A percentile compares a stretch with the other conserved stretches of the same genome.
Evolutionary conservation across 2,113 vertebrate species (phyloP).

Genomic region (Girardinichthys multiradiatus): DNA sequence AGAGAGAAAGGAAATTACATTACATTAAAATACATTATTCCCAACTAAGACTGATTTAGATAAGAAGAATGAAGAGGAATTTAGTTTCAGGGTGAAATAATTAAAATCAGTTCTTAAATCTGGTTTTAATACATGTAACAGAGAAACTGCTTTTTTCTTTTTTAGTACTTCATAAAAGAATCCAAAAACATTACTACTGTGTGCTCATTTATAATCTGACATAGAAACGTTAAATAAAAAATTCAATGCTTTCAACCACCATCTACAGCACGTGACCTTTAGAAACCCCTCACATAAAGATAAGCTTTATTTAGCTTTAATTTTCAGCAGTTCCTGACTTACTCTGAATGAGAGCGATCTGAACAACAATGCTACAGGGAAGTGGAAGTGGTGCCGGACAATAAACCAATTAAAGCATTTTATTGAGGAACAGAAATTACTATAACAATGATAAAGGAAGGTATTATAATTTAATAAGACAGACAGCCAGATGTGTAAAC

Average conservation of each 20-base stretch:
- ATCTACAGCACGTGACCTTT: too few species aligned
- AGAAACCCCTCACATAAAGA: too few species aligned
- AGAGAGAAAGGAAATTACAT: conserved; percentile 20
- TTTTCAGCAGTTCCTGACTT: too few species aligned
- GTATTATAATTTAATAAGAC: too few species aligned
- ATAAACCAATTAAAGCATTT: background rate
- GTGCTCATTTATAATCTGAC: background rate
- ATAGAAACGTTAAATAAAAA: background rate
- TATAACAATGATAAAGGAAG: too few species aligned
- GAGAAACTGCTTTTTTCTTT: background rate
- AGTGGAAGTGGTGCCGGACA: background rate
- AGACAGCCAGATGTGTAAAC: too few species aligned
- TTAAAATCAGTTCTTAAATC: background rate
- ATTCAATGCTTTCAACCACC: too few species aligned
- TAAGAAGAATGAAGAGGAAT: conserved; percentile 16
- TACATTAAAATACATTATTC: conserved; percentile 21
- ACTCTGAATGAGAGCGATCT: background rate
- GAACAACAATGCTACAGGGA: background rate
- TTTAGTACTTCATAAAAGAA: background rate
- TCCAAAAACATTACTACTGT: background rate
- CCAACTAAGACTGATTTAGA: conserved; percentile 20
- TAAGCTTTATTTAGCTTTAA: too few species aligned
- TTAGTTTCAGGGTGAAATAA: background rate
- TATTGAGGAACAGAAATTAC: background rate
- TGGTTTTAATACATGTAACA: background rate